These are phyloP conservation scores for Nomada goodeniana DNA, from an alignment of 2,888 invertebrate genomes.

Conservation along the genomic window DNA sequence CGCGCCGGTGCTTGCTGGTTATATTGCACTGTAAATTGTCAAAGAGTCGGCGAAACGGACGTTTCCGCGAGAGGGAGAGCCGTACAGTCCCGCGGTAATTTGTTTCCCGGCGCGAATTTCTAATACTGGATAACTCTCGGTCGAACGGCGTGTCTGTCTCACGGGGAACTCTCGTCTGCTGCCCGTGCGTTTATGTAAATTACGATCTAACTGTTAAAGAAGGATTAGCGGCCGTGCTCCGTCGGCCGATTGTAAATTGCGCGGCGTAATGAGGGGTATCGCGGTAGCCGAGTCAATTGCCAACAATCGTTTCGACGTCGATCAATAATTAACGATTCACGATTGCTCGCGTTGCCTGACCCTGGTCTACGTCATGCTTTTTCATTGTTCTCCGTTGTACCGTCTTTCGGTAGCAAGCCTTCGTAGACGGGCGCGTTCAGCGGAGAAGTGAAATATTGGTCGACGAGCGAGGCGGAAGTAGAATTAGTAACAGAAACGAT, in stretches of 20 bases:
- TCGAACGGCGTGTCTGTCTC: conserved; percentile 4
- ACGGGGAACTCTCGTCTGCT: conserved; percentile 6
- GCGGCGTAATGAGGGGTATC: conserved; percentile 36
- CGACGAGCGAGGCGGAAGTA: too few species aligned
- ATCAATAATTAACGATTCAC: not conserved
- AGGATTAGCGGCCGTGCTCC: conserved; percentile 19
- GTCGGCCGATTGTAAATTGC: conserved; percentile 41
- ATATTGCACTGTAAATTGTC: conserved; percentile 29
- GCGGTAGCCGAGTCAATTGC: not conserved
- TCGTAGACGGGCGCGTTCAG: not conserved
- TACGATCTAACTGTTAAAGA: conserved; percentile 57
- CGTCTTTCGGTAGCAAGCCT: not conserved
- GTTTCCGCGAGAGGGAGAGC: conserved; percentile 2
- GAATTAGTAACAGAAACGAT: too few species aligned
- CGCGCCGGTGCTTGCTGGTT: conserved; percentile 24
- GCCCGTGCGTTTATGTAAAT: conserved; percentile 50
- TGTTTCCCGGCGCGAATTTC: conserved; percentile 38
- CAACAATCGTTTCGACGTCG: not conserved
- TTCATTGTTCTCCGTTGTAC: not conserved
- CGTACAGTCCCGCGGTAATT: conserved; percentile 12
- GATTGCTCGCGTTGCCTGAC: too few species aligned
- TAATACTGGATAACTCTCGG: conserved; percentile 41
- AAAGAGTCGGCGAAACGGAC: conserved; percentile 43
- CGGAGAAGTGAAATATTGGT: not conserved
- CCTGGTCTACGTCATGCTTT: not conserved